Base-by-base conservation (phyloP, 2,113 vertebrate species). In the Muscicapa adusta region DNA sequence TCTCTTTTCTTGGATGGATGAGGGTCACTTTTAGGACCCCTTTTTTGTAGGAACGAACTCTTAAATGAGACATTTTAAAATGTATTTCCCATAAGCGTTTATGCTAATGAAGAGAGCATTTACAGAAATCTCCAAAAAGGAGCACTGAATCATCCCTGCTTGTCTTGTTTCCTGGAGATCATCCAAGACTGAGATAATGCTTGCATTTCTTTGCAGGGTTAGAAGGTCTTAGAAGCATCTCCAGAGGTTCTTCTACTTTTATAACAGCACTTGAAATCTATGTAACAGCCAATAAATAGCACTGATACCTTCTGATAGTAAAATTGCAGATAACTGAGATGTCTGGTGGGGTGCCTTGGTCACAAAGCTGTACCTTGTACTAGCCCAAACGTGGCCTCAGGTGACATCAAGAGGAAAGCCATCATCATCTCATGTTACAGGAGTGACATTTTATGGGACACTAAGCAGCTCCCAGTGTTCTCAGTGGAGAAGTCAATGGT, bases 141-240 rank as follows among this genome's bases (percentile, higher is more conserved):
- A 89, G 56, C 63, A 62, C 38, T 81, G 76, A 62, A 94, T 91
- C 93, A 92, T 86, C 47, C 34, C 38, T 70, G 38, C 84, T 90
- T 80, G 67, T 79, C 91, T 90, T 62, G 13, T 36, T 96, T 92
- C 79, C 57, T 89, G 89, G 91, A 92, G 61, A 67, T 33, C 66
- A 78, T 87, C 92, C 94, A 92, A 94, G 80, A 18, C 83, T 93
- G 89, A 88, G 61, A 63, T 91, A 93, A 87, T 91, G 48, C 57
- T 68, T 36, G 22, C 9, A 5, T 18, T 81, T 65, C 77, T 89
- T 56, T 53, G 43, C 73, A 56, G 60, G 71, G 65, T 48, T 86
- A 84, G 43, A 56, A 91, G 61, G 83, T 50, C 53, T 92, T 38
- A 48, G 65, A 78, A 87, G 20, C 29, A 61, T 65, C 83, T 93